phyloP scores from a whole-genome alignment of 2,888 invertebrate species.

The Sinohyriopsis cumingii region DNA sequence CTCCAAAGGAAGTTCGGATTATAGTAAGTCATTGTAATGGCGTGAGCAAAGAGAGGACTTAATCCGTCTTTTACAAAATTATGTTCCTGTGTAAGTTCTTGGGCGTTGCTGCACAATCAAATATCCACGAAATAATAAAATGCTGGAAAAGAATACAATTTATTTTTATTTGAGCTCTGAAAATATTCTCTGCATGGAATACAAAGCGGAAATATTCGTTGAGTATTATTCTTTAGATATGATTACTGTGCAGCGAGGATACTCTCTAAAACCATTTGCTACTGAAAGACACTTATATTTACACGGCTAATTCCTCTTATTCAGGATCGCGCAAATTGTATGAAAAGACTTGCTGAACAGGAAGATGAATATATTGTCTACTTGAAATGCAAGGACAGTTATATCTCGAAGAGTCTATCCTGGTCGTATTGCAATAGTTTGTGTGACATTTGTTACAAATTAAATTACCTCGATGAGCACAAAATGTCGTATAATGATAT shows the following conservation, averaged over 20 bases:
- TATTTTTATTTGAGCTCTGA: conserved; percentile 62
- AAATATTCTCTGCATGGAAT: conserved; percentile 62
- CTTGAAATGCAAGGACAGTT: conserved; percentile 20
- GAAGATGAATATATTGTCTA: conserved; percentile 15
- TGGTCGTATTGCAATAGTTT: conserved; percentile 4
- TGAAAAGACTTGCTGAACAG: conserved; percentile 13
- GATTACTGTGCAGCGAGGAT: conserved; percentile 62
- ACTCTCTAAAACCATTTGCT: conserved; percentile 45
- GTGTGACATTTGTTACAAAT: conserved; percentile 23
- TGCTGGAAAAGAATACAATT: conserved; percentile 37
- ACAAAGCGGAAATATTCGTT: conserved; percentile 64
- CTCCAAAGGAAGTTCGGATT: conserved; percentile 24
- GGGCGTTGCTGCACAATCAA: conserved; percentile 31
- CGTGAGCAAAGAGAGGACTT: conserved; percentile 32
- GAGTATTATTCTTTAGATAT: conserved; percentile 45
- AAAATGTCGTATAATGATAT: conserved; percentile 14
- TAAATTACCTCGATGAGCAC: conserved; percentile 22
- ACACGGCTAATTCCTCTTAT: conserved; percentile 58
- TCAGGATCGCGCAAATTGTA: conserved; percentile 21
- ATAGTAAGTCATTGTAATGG: conserved; percentile 46
- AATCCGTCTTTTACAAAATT: conserved; percentile 25
- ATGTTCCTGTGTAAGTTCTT: conserved; percentile 35
- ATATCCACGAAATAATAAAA: background rate
- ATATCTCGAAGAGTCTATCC: conserved; percentile 2
- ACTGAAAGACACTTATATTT: conserved; percentile 50